Evolutionary conservation across 2,113 vertebrate species (phyloP).

Genomic region (Hiodon alosoides): DNA sequence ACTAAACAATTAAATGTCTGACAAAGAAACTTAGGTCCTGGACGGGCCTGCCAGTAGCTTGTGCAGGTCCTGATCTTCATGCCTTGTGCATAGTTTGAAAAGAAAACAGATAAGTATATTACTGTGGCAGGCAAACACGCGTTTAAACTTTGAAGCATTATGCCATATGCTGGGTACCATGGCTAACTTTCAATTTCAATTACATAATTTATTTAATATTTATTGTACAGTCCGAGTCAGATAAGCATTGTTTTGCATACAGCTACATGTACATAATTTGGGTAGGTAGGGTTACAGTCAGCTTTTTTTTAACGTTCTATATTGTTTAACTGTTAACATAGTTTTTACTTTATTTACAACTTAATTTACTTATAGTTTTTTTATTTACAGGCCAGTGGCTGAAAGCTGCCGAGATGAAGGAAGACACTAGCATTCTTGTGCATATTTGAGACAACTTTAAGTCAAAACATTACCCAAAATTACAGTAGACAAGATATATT

Average conservation of each 20-base stretch:
- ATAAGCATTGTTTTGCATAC: slow-evolving; percentile 9
- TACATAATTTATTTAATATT: slow-evolving; percentile 1
- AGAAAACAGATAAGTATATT: slow-evolving; percentile 8
- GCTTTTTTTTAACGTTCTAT: no score
- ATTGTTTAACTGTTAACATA: no score
- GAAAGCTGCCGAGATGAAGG: slow-evolving; percentile 25
- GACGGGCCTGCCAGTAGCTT: slow-evolving; percentile 11
- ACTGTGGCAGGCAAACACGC: slow-evolving; percentile 17
- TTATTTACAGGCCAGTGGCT: slow-evolving; percentile 18
- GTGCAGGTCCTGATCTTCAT: slow-evolving; percentile 7
- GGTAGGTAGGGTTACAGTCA: neutral
- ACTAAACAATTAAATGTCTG: neutral
- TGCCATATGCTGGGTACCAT: slow-evolving; percentile 22
- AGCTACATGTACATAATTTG: neutral
- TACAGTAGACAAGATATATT: no score
- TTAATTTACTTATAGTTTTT: neutral
- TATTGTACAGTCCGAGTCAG: neutral
- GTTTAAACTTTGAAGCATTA: slow-evolving; percentile 1
- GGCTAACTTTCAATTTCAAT: slow-evolving; percentile 22
- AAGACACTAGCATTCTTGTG: slow-evolving; percentile 21
- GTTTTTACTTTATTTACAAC: no score
- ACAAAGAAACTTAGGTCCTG: slow-evolving; percentile 20
- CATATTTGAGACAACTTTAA: slow-evolving; percentile 25
- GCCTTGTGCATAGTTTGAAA: slow-evolving; percentile 15
- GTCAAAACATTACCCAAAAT: no score